These are phyloP conservation scores for Globodera ellingtonae DNA, from an alignment of 1,140 invertebrate species.

Conservation along the genomic window DNA sequence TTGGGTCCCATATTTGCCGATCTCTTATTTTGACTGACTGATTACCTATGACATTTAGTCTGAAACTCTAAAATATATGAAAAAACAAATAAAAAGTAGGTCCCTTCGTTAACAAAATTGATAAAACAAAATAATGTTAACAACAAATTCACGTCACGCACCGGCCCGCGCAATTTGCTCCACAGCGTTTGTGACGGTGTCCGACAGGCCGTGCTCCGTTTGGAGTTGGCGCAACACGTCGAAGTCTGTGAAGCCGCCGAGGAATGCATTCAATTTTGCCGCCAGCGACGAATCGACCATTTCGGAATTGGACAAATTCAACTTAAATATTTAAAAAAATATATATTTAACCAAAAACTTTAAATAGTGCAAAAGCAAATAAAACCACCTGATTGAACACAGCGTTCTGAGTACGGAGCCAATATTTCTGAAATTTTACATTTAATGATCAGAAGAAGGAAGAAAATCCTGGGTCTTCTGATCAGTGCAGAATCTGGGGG, in stretches of 20 bases:
- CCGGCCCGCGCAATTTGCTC: constrained; percentile 56
- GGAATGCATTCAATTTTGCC: constrained; percentile 57
- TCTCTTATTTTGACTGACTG: too few relatives aligned
- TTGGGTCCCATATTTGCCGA: too few relatives aligned
- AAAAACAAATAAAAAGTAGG: not conserved
- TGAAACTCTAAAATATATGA: too few relatives aligned
- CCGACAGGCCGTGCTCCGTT: constrained; percentile 49
- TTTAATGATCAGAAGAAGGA: not conserved
- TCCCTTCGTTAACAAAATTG: too few relatives aligned
- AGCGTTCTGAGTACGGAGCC: constrained; percentile 55
- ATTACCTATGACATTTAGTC: too few relatives aligned
- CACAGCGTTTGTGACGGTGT: constrained; percentile 44
- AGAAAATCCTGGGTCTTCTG: too few relatives aligned
- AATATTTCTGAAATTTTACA: constrained; percentile 43
- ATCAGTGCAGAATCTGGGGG: too few relatives aligned
- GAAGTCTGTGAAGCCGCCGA: constrained; percentile 52
- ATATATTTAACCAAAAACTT: not conserved
- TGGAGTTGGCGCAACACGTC: constrained; percentile 50
- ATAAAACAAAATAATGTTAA: too few relatives aligned
- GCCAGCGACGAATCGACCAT: constrained; percentile 54
- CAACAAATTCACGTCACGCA: constrained; percentile 21
- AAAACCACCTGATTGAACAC: constrained; percentile 52
- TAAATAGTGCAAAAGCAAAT: not conserved
- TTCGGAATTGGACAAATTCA: constrained; percentile 55
- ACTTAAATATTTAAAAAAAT: constrained; percentile 40